These are phyloP conservation scores for Gopherus evgoodei DNA, from an alignment of 2,113 vertebrate genomes.

Conservation along the genomic window DNA sequence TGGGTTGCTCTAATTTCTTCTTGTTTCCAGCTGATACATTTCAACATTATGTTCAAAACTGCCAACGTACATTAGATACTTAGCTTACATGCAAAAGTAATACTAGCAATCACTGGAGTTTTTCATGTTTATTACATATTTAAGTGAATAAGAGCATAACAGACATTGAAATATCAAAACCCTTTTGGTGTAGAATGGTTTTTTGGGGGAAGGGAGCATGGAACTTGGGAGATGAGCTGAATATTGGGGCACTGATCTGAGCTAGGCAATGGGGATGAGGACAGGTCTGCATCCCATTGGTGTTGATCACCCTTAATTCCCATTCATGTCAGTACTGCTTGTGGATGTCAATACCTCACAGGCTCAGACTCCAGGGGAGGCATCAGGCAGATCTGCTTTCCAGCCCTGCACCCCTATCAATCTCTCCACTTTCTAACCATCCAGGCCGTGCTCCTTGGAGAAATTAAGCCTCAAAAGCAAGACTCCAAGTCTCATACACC, in stretches of 20 bases:
- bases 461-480: not conserved
- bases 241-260: not conserved
- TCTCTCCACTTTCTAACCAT: not conserved
- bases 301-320: accelerated
- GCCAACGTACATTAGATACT: not conserved
- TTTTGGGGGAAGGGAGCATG: not conserved
- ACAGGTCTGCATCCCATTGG: not conserved
- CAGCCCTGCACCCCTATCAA: not conserved
- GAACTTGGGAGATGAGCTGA: not conserved
- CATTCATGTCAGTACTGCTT: too few relatives aligned
- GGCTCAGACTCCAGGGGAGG: not conserved
- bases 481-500: not conserved
- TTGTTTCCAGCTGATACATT: not conserved
- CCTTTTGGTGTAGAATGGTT: not conserved
- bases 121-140: not conserved
- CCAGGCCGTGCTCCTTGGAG: not conserved
- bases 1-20: not conserved
- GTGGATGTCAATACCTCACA: accelerated
- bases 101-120: not conserved
- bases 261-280: not conserved
- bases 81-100: too few relatives aligned
- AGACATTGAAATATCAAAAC: too few relatives aligned
- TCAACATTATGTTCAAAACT: accelerated
- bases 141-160: not conserved
- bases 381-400: not conserved